Percentiles rank a stretch among this genome's conserved stretches.
Evolutionary conservation across 1,140 invertebrate species (phyloP).

Genomic region (Brachionus sp.): DNA sequence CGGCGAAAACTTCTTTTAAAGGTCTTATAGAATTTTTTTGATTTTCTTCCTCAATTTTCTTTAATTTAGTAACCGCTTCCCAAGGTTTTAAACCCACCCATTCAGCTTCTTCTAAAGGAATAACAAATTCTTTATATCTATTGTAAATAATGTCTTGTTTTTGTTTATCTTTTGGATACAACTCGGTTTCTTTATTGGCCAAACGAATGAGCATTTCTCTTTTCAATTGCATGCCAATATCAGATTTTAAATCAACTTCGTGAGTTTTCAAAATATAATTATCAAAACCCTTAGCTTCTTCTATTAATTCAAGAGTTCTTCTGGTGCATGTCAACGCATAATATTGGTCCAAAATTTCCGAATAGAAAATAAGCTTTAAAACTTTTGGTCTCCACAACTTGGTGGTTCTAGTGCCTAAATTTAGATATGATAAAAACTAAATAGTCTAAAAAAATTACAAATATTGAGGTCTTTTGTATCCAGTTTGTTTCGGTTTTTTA

Average conservation of each 20-base stretch:
- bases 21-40: conserved; percentile 13
- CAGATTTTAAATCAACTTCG: conserved; percentile 79
- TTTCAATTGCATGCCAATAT: conserved; percentile 76
- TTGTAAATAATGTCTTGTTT: conserved; percentile 72
- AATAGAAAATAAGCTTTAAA: conserved; percentile 76
- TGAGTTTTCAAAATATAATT: conserved; percentile 82
- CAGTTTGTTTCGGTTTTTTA: conserved; percentile 51
- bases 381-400: conserved; percentile 81
- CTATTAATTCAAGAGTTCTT: conserved; percentile 75
- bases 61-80: conserved; percentile 46
- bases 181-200: conserved; percentile 27
- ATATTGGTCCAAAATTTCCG: conserved; percentile 83
- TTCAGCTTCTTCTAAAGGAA: conserved; percentile 57
- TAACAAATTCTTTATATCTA: conserved; percentile 78
- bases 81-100: conserved; percentile 46
- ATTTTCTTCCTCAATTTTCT: conserved; percentile 46
- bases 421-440: neutral
- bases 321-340: conserved; percentile 74
- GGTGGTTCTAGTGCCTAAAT: conserved; percentile 58
- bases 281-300: conserved; percentile 87
- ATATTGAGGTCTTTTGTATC: conserved; percentile 44
- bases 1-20: conserved; percentile 35
- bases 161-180: conserved; percentile 69
- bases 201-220: conserved; percentile 69
- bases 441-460: conserved; percentile 18